A percentile compares a stretch with the other conserved stretches of the same genome.
Conservation (phyloP, 2,113 vertebrate species). For the Chaetura pelagica region DNA sequence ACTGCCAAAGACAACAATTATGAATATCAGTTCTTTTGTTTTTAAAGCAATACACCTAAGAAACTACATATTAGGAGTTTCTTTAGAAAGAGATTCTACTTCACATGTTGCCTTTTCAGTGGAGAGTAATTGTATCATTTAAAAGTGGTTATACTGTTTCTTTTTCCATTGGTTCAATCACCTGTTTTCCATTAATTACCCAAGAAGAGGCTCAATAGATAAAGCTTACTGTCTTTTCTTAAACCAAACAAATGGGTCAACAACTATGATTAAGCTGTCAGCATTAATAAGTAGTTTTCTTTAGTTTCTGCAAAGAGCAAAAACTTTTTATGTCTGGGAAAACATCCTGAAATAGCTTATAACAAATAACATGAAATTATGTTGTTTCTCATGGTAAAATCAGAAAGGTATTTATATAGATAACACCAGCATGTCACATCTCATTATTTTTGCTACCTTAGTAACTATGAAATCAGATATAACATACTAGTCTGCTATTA, state of each 20-base stretch:
- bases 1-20: not conserved
- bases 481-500: not conserved
- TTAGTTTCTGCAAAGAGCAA: constrained; percentile 8
- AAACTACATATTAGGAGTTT: not conserved
- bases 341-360: not conserved
- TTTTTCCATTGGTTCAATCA: constrained; percentile 63
- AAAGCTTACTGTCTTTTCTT: constrained; percentile 56
- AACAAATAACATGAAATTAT: not conserved
- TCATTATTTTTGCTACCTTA: not conserved
- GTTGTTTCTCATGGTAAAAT: not conserved
- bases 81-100: not conserved
- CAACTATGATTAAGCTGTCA: constrained; percentile 70
- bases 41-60: not conserved
- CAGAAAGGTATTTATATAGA: not conserved
- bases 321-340: not conserved
- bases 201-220: constrained; percentile 40
- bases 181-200: constrained; percentile 54
- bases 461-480: not conserved
- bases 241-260: constrained; percentile 59
- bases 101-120: not conserved
- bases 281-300: constrained; percentile 57
- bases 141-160: constrained; percentile 35
- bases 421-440: not conserved
- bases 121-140: not conserved
- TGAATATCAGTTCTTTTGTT: not conserved